A percentile compares a stretch with the other conserved stretches of the same genome.
phyloP scores from a whole-genome alignment of 92 coral and sea anemone genomes.

The Heteractis magnifica region DNA sequence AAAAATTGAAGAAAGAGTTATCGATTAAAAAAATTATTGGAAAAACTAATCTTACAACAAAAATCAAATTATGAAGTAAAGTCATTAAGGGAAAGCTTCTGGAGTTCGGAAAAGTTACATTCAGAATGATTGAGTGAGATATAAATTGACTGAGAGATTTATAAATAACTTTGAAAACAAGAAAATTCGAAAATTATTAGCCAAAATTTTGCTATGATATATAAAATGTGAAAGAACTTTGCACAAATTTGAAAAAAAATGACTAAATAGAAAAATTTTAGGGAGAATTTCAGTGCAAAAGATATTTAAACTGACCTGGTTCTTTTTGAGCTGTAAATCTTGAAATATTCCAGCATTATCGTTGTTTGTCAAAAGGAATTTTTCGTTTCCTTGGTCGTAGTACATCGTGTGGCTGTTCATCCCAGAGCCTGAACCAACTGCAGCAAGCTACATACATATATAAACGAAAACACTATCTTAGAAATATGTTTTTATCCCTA shows the following conservation, averaged over 20 bases:
- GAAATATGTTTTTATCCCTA: not conserved
- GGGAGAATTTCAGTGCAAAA: not conserved
- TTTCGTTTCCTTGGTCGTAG: constrained; percentile 63
- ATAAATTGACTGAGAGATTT: too few species aligned
- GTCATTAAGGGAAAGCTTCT: too few species aligned
- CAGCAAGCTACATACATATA: constrained; percentile 69
- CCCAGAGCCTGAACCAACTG: constrained; percentile 65
- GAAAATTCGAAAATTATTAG: too few species aligned
- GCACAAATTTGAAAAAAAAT: too few species aligned
- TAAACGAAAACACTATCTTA: not conserved
- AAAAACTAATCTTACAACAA: too few species aligned
- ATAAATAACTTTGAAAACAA: too few species aligned
- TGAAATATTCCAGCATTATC: constrained; percentile 24
- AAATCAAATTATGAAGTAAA: not conserved
- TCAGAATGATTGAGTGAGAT: not conserved
- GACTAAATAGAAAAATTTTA: not conserved
- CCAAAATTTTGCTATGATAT: too few species aligned
- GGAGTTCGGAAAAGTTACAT: not conserved
- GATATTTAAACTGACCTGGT: constrained; percentile 32
- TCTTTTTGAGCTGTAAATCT: constrained; percentile 34
- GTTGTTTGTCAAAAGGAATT: constrained; percentile 32
- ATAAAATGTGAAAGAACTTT: too few species aligned
- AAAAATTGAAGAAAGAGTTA: not conserved
- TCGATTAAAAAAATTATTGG: not conserved
- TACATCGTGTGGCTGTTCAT: constrained; percentile 69